Conservation (phyloP, 1,140 invertebrate genomes). For the Papilio glaucus region DNA sequence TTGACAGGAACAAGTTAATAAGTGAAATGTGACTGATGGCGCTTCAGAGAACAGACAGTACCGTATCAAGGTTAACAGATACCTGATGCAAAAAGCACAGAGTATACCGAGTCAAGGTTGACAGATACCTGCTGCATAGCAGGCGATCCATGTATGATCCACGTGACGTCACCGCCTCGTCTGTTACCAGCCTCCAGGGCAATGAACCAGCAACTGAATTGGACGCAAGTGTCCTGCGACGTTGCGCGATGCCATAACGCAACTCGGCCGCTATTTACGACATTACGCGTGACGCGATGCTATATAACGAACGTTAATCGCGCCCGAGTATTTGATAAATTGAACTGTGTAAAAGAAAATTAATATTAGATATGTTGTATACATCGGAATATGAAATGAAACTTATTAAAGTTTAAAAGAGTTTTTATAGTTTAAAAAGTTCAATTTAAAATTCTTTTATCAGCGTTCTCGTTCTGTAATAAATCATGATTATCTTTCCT, state of each 20-base stretch:
- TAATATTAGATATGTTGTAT: too few species aligned
- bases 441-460: too few species aligned
- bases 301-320: conserved; percentile 48
- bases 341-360: too few species aligned
- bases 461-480: too few species aligned
- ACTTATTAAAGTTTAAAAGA: too few species aligned
- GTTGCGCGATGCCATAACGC: conserved; percentile 50
- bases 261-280: conserved; percentile 57
- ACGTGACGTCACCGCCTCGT: conserved; percentile 60
- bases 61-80: conserved; percentile 20
- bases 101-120: background rate
- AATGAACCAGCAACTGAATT: conserved; percentile 74
- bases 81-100: conserved; percentile 37
- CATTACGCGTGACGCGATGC: conserved; percentile 54
- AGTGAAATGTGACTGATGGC: conserved; percentile 31
- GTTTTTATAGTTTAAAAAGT: too few species aligned
- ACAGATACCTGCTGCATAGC: conserved; percentile 40
- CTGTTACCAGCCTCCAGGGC: conserved; percentile 59
- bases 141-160: conserved; percentile 52
- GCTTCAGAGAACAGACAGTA: conserved; percentile 26
- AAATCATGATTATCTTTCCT: too few species aligned
- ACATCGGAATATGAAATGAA: too few species aligned
- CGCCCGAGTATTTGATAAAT: conserved; percentile 29
- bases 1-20: background rate
- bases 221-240: conserved; percentile 68